Evolutionary conservation across 2,797 vertebrate species (phyloP).

Genomic region (Hypotaenidia philippensis): DNA sequence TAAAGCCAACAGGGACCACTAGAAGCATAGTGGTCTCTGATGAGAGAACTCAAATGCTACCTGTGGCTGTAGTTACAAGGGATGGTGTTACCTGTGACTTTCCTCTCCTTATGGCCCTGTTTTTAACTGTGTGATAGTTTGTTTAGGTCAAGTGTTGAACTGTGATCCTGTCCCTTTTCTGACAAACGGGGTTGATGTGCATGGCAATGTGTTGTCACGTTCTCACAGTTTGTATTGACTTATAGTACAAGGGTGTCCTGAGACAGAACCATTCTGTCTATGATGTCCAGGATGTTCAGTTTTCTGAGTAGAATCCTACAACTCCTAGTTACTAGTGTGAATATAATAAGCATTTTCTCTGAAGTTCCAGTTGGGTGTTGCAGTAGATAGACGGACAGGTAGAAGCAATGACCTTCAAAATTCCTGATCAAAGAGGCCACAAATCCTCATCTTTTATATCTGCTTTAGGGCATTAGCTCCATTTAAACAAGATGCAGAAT

Average conservation of each 20-base stretch:
- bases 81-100: not conserved
- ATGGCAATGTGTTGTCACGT: not conserved
- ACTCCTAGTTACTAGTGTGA: not conserved
- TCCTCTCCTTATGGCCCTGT: not conserved
- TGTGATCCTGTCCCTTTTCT: rapidly evolving
- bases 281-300: not conserved
- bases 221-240: not conserved
- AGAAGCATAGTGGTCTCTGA: not conserved
- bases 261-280: not conserved
- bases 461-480: not conserved
- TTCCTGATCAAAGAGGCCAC: not conserved
- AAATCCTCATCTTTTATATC: not conserved
- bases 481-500: not conserved
- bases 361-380: not conserved
- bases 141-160: not conserved
- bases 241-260: not conserved
- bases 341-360: not conserved
- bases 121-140: not conserved
- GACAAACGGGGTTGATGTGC: not conserved
- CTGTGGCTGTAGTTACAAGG: not conserved
- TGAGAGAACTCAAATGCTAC: not conserved
- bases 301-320: not conserved
- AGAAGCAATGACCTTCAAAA: not conserved
- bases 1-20: not conserved
- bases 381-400: not conserved